These are phyloP conservation scores for Tinea pellionella DNA, from an alignment of 2,888 invertebrate genomes.

Conservation along the genomic window DNA sequence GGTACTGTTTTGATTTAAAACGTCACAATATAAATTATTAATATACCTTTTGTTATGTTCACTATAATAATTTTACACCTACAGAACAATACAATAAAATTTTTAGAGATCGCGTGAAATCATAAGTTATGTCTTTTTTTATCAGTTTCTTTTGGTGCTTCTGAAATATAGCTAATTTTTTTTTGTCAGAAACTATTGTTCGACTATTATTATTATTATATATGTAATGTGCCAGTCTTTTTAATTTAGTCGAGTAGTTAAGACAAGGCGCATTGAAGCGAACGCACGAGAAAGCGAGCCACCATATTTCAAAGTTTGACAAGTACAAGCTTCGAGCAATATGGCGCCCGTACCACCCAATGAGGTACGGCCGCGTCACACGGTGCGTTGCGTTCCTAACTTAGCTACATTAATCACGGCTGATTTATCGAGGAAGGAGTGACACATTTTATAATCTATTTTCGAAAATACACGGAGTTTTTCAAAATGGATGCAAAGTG, in stretches of 20 bases:
- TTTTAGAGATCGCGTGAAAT: conserved; percentile 41
- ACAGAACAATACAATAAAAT: conserved; percentile 50
- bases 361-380: conserved; percentile 63
- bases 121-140: conserved; percentile 18
- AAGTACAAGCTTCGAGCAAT: conserved; percentile 66
- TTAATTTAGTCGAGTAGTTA: conserved; percentile 49
- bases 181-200: not conserved
- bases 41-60: not conserved
- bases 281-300: conserved; percentile 45
- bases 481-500: conserved; percentile 59
- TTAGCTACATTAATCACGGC: conserved; percentile 60
- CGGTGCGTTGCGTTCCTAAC: conserved; percentile 50
- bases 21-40: conserved; percentile 56
- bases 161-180: not conserved
- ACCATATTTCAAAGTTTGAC: conserved; percentile 67
- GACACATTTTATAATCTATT: conserved; percentile 69
- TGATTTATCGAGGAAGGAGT: conserved; percentile 66
- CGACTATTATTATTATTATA: not conserved
- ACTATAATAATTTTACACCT: conserved; percentile 48
- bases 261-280: conserved; percentile 56
- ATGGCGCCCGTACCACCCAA: conserved; percentile 67
- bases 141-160: not conserved
- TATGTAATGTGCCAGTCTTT: conserved; percentile 17
- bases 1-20: conserved; percentile 54
- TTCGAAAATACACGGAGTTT: conserved; percentile 61